A percentile compares a stretch with the other conserved stretches of the same genome.
These are phyloP conservation scores for Myrmecobius fasciatus DNA, from an alignment of 2,113 vertebrate genomes.

Conservation along the genomic window DNA sequence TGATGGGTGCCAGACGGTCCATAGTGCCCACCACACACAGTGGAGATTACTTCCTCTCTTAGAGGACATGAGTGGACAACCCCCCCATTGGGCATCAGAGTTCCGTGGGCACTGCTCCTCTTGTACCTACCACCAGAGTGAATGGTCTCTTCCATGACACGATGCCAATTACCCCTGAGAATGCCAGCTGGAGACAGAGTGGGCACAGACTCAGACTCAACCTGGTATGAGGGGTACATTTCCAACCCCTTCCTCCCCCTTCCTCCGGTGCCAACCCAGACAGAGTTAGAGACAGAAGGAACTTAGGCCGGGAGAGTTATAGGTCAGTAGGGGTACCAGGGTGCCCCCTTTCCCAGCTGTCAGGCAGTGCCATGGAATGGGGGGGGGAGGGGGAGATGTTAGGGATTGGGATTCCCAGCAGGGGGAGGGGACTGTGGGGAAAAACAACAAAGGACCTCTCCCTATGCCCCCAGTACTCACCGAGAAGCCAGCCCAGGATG, in stretches of 20 bases:
- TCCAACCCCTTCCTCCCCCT: background rate
- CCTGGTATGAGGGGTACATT: conserved; percentile 8
- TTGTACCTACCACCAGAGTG: conserved; percentile 93
- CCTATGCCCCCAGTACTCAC: conserved; percentile 87
- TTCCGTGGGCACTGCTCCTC: conserved; percentile 51
- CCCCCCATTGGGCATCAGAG: conserved; percentile 49
- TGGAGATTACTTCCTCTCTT: conserved; percentile 36
- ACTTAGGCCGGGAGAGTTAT: background rate
- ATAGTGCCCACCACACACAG: background rate
- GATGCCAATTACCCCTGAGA: conserved; percentile 95
- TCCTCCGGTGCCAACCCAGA: background rate
- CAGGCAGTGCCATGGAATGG: conserved; percentile 56
- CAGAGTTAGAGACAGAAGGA: background rate
- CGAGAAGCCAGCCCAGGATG: conserved; percentile 97
- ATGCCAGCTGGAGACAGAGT: conserved; percentile 90
- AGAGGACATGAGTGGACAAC: background rate
- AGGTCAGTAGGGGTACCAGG: conserved; percentile 22
- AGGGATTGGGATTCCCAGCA: conserved; percentile 36
- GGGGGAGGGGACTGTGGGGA: conserved; percentile 52
- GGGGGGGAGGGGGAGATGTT: conserved; percentile 34
- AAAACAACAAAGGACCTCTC: conserved; percentile 37
- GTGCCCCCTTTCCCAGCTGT: conserved; percentile 58
- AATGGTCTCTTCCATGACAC: conserved; percentile 96
- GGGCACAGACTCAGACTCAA: conserved; percentile 59
- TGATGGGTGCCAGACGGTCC: background rate